Evolutionary conservation across 2,888 invertebrate genomes (phyloP).

Genomic region (Agapostemon virescens): DNA sequence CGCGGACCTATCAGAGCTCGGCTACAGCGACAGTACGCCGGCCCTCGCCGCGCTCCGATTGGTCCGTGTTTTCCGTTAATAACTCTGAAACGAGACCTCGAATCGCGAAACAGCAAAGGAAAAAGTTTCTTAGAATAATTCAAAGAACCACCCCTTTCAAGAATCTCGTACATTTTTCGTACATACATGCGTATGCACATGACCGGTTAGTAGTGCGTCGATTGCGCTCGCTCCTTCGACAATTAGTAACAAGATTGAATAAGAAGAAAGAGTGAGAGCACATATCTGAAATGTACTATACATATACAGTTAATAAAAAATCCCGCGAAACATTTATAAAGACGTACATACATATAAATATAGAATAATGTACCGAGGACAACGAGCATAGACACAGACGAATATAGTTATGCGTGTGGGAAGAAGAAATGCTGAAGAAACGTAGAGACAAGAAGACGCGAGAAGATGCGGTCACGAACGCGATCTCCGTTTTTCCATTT

Average conservation of each 20-base stretch:
- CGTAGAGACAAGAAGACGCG: conserved; percentile 49
- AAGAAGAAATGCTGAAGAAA: conserved; percentile 52
- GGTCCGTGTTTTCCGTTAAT: too few relatives aligned
- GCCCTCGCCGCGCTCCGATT: too few relatives aligned
- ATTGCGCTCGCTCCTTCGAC: conserved; percentile 65
- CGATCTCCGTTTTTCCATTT: conserved; percentile 9
- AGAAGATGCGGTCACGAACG: conserved; percentile 50
- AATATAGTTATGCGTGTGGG: conserved; percentile 53
- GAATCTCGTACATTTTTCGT: too few relatives aligned
- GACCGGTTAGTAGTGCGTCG: conserved; percentile 9
- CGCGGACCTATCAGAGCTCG: too few relatives aligned
- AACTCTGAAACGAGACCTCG: too few relatives aligned
- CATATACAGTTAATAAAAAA: conserved; percentile 36
- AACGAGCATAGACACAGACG: conserved; percentile 59
- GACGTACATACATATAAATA: conserved; percentile 51
- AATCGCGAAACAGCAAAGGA: too few relatives aligned
- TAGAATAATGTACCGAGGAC: conserved; percentile 40
- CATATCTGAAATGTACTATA: conserved; percentile 36
- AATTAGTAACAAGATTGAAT: conserved; percentile 48
- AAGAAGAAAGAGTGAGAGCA: conserved; percentile 39
- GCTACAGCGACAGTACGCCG: too few relatives aligned
- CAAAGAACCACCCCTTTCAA: too few relatives aligned
- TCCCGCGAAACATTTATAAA: conserved; percentile 57
- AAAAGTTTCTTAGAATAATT: too few relatives aligned
- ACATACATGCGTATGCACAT: too few relatives aligned